phyloP scores from a whole-genome alignment of 1,140 invertebrate species.

The Drosophila parabipectinata region DNA sequence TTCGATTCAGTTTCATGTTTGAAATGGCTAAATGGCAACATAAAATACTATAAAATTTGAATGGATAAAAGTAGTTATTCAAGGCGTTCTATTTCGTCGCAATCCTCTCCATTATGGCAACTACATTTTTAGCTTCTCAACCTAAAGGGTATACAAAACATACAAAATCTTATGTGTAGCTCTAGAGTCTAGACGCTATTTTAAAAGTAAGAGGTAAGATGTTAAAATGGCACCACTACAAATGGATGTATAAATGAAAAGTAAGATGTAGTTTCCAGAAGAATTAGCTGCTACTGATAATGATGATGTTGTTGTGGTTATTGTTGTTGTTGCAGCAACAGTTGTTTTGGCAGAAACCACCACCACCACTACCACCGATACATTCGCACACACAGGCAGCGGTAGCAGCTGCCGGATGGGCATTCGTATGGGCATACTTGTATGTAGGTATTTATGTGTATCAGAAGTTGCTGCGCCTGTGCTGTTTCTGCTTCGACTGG shows the following conservation, averaged over 20 bases:
- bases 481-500: slow-evolving; percentile 13
- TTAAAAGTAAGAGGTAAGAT: slow-evolving; percentile 6
- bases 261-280: background rate
- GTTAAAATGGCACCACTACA: background rate
- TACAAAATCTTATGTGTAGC: slow-evolving; percentile 21
- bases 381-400: background rate
- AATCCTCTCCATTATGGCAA: background rate
- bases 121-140: background rate
- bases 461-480: slow-evolving; percentile 11
- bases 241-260: background rate
- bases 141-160: slow-evolving; percentile 1
- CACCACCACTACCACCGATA: slow-evolving; percentile 2
- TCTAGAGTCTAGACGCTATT: slow-evolving; percentile 36
- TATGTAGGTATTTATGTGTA: slow-evolving; percentile 21
- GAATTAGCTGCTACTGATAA: background rate
- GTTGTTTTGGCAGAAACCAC: slow-evolving; percentile 49
- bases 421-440: slow-evolving; percentile 6
- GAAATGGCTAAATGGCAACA: slow-evolving; percentile 33
- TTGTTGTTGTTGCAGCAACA: slow-evolving; percentile 31
- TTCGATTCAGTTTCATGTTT: slow-evolving; percentile 24
- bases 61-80: slow-evolving; percentile 2
- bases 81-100: background rate
- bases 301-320: slow-evolving; percentile 8
- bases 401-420: slow-evolving; percentile 52
- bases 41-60: slow-evolving; percentile 5